Conservation (phyloP, 2,797 vertebrate genomes). For the Myotis findleyi region DNA sequence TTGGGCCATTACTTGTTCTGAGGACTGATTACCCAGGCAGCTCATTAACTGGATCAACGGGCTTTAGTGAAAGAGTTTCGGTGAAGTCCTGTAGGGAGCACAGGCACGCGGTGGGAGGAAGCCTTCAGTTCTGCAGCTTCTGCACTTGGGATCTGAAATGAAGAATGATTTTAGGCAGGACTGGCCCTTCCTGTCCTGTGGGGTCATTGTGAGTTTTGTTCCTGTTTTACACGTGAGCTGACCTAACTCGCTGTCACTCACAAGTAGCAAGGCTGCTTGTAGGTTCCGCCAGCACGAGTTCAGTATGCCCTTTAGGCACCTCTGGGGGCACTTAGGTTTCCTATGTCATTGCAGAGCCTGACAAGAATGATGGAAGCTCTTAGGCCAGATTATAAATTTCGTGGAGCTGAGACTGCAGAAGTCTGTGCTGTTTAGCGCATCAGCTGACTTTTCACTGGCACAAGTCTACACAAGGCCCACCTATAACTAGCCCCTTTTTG, state of each 20-base stretch:
- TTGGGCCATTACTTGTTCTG: conserved; percentile 49
- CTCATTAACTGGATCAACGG: conserved; percentile 45
- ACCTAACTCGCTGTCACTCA: not conserved
- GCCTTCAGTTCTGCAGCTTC: not conserved
- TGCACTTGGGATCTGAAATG: not conserved
- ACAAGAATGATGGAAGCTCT: not conserved
- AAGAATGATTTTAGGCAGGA: not conserved
- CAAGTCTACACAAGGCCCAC: not conserved
- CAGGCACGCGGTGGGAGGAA: not conserved
- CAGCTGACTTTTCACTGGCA: not conserved
- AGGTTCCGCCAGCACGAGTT: no score
- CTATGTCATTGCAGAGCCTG: not conserved
- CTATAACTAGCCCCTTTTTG: not conserved
- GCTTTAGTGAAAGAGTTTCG: not conserved
- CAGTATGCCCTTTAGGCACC: rapidly evolving
- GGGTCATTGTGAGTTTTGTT: not conserved
- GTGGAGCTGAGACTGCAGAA: not conserved
- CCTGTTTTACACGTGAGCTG: not conserved
- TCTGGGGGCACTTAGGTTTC: not conserved
- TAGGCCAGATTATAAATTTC: not conserved
- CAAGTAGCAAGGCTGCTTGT: not conserved
- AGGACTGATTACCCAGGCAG: conserved; percentile 47
- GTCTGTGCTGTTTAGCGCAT: not conserved
- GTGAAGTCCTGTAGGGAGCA: not conserved
- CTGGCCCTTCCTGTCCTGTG: not conserved